Base-by-base conservation (phyloP, 2,888 invertebrate genomes). In the Petrolisthes cinctipes region DNA sequence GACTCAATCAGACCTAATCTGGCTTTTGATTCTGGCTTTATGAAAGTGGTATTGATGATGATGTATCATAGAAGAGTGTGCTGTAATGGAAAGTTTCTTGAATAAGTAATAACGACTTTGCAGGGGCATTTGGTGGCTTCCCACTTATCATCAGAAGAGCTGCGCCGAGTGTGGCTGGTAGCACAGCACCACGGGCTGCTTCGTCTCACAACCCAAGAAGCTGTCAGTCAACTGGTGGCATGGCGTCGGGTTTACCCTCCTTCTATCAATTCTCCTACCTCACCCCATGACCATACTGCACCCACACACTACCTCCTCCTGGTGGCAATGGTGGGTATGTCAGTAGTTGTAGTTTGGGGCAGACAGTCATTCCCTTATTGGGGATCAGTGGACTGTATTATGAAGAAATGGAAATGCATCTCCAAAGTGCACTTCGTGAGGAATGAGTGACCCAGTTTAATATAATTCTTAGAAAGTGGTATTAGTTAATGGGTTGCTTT, bases 111-210 rank as follows among this genome's bases (percentile, higher is more conserved):
- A 37, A 37, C 37, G 51, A 6, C 17, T 73, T 95, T 95, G 91
- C 93, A 95, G 91, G 96, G 95, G 20, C 96, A 96, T 92, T 93
- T 97, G 89, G 92, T 98, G 78, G 95, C 96, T 88, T 96, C 96
- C 7, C 97, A 97, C 93, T 93, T 97, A 91, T 95, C 95, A 89
- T 94, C 95, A 83, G 95, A 95, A 88, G 96, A 97, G 92, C 94
- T 97, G 84, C 94, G 95, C 78, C 96, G 97, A 92, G 94, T 97
- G 0, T 95, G 96, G 92, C 94, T 95, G 37, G 97, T 95, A 92
- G 94, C 97, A 86, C 95, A 95, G 91, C 94, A 96, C 91, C 95
- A 96, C 92, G 96, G 96, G 4, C 93, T 97, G 83, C 94, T 97
- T 68, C 94, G 95, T 92, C 93, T 97, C 37, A 91, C 91, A 14